Evolutionary conservation across 2,797 vertebrate genomes (phyloP), one percentile per base, ranked within the genome.

Genomic region (Gymnothorax javanicus): DNA sequence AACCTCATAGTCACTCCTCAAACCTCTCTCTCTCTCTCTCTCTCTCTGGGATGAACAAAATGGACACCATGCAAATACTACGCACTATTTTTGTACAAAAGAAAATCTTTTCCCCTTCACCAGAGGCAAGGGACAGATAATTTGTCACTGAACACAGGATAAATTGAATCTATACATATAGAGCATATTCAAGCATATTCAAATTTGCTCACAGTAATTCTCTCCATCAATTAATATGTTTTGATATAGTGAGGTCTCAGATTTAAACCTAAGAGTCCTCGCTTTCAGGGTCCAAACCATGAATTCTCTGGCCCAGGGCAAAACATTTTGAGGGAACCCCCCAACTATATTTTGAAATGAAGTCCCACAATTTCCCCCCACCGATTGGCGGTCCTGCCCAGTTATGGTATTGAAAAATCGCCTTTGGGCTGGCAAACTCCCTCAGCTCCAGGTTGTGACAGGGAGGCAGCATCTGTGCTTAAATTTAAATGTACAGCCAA

Each of bases 401-500:
- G 33, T 43, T 43, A 43, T 43, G 33, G 33, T 43, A 43, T 43
- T 43, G n/a, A 56, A 33, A 62, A 43, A 84, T 17, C 17, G 4
- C 13, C 58, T 43, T 43, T 84, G 13, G 27, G 43, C 50, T 62
- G 59, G 59, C 27, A 7, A 33, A 62, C 43, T 84, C 57, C 27
- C 33, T 8, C 20, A 50, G 83, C 43, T 27, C 8, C 25, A 62
- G 59, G 60, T 64, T 52, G 43, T 23, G 33, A 50, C 20, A 12
- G 20, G 43, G 52, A n/a, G 77, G 77, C 77, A 23, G 77, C 8
- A 56, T n/a, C 20, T 54, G 17, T 33, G 50, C 77, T 81, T 17
- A 81, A 54, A 81, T 81, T 23, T 81, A 81, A 87, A 90, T 85
- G 87, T 58, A 79, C 81, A 86, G 90, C 90, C 75, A 87, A 89